Evolutionary conservation across 2,888 invertebrate genomes (phyloP), one percentile per base, ranked within the genome.

Genomic region (Diarsia rubi): DNA sequence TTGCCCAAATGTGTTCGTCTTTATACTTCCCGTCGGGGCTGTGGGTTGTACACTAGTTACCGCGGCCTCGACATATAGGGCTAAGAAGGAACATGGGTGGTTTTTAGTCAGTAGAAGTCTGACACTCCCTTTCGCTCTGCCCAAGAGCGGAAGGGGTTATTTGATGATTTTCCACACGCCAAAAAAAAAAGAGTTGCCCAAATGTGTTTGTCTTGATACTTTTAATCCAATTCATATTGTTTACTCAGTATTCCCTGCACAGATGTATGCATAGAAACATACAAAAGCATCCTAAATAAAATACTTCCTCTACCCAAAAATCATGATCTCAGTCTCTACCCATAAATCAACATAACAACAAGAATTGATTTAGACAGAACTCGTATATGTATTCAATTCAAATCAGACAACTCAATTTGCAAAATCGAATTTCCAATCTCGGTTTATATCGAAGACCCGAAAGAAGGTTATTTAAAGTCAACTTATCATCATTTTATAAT

Each of bases 281-380:
- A 42, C 44, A 77, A 73, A 73, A 57, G 11, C 44, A 64, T 27
- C 59, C 14, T 49, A n/a, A 42, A 81, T 49, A n/a, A 42, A 81
- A 74, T 70, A 81, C 68, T 88, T 89, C 90, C 88, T 78, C 86
- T 85, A 86, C 81, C 79, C 69, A 68, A 69, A 76, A 80, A 72
- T 79, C 73, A 73, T 84, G 73, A 83, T 78, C 68, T 81, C 44
- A 74, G 82, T 82, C n/a, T n/a, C n/a, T n/a, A n/a, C n/a, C n/a
- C n/a, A 70, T 82, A 80, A 16, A 37, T 31, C 24, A 68, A n/a
- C 11, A 21, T 37, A 44, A 2, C 6, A 16, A 78, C 1, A 57
- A 57, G 11, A 57, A 42, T 60, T 27, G 6, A 78, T 60, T 31
- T 47, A 42, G 37, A 6, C 54, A 45, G n/a, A 49, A 76, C 9